phyloP scores from a whole-genome alignment of 2,113 vertebrate genomes.

The Mormyrus lacerda region DNA sequence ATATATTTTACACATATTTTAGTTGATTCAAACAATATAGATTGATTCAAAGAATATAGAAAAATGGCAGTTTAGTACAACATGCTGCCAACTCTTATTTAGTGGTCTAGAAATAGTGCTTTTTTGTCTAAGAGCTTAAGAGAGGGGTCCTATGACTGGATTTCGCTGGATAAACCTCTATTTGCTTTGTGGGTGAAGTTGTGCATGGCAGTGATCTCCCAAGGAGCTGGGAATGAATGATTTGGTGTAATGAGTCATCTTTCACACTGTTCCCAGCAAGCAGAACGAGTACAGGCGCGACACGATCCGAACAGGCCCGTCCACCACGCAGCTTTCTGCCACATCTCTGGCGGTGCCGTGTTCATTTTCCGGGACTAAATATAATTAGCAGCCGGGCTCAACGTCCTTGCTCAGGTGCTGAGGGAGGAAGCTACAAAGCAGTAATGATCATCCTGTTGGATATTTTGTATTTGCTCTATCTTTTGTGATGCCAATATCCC shows the following conservation, averaged over 20 bases:
- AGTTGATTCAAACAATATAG: not conserved
- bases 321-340: not conserved
- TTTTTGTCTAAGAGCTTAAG: not conserved
- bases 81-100: not conserved
- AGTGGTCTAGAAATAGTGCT: not conserved
- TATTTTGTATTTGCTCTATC: not conserved
- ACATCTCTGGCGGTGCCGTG: not conserved
- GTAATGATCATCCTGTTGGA: not conserved
- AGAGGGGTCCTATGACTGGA: not conserved
- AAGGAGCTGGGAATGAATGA: not conserved
- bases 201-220: not conserved
- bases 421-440: not conserved
- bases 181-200: not conserved
- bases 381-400: not conserved
- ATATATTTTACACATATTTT: not conserved
- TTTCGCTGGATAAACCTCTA: not conserved
- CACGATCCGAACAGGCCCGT: not conserved
- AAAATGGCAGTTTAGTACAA: not conserved
- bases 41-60: too few species aligned
- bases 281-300: not conserved
- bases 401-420: not conserved
- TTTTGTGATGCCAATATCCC: not conserved
- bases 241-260: not conserved
- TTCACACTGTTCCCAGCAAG: not conserved
- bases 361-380: not conserved